A percentile compares a stretch with the other conserved stretches of the same genome.
These are phyloP conservation scores for Phyllostomus discolor DNA, from an alignment of 2,113 vertebrate genomes.

Conservation along the genomic window DNA sequence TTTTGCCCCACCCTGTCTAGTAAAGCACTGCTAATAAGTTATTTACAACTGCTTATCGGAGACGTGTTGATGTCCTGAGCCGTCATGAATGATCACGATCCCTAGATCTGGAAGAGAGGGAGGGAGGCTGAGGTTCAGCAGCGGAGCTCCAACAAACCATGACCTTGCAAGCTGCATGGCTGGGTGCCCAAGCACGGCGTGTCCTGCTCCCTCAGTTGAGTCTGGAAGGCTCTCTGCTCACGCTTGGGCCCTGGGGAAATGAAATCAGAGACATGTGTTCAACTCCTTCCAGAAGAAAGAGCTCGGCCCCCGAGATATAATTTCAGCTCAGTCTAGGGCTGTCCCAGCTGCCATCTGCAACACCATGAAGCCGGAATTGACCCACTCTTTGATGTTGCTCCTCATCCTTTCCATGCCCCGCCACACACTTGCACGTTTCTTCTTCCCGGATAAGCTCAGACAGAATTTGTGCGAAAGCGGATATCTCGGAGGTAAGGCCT, in stretches of 20 bases:
- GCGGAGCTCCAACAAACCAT: not conserved
- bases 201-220: slow-evolving; percentile 46
- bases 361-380: slow-evolving; percentile 35
- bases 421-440: rapidly evolving
- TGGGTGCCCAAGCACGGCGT: slow-evolving; percentile 45
- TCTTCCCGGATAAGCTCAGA: rapidly evolving
- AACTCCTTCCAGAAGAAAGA: not conserved
- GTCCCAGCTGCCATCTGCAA: not conserved
- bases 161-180: not conserved
- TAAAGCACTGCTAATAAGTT: not conserved
- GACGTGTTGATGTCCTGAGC: not conserved
- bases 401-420: not conserved
- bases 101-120: not conserved
- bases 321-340: not conserved
- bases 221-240: not conserved
- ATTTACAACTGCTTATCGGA: not conserved
- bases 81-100: not conserved
- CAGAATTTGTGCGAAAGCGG: not conserved
- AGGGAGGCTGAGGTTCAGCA: not conserved
- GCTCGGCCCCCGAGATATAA: not conserved
- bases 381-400: not conserved
- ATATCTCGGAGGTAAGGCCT: slow-evolving; percentile 60
- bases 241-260: not conserved
- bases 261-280: slow-evolving; percentile 14
- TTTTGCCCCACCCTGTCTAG: not conserved